These are phyloP conservation scores for Drosophila pseudotakahashii DNA, from an alignment of 2,888 invertebrate species.

Conservation along the genomic window DNA sequence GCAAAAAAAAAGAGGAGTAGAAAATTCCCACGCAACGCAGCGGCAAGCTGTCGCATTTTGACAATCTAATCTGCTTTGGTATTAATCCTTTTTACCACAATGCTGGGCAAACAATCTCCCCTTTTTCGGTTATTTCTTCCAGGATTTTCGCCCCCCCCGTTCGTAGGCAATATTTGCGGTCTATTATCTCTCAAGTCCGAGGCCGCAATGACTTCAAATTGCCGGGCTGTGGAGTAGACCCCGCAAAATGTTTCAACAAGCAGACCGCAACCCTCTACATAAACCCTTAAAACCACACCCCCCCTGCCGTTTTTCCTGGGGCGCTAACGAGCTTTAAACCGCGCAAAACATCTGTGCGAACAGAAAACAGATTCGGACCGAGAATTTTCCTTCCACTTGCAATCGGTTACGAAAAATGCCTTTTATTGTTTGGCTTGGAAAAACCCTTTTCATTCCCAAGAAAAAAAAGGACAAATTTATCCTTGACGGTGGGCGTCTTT, in stretches of 20 bases:
- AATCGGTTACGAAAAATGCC: conserved; percentile 32
- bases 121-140: background rate
- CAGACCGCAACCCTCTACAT: conserved; percentile 34
- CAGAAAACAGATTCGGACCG: conserved; percentile 43
- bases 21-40: conserved; percentile 18
- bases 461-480: conserved; percentile 35
- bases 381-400: conserved; percentile 12
- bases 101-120: conserved; percentile 26
- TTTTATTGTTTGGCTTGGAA: conserved; percentile 21
- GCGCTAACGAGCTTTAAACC: conserved; percentile 69
- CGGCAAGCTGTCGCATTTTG: conserved; percentile 68
- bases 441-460: conserved; percentile 33
- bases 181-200: conserved; percentile 68
- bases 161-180: conserved; percentile 62
- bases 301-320: background rate
- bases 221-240: conserved; percentile 26
- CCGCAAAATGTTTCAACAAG: conserved; percentile 55
- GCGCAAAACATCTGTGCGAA: conserved; percentile 69
- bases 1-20: conserved; percentile 19
- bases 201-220: conserved; percentile 59
- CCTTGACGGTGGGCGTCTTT: conserved; percentile 22
- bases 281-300: conserved; percentile 7
- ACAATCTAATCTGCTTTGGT: conserved; percentile 71
- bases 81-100: conserved; percentile 69
- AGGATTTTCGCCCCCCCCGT: background rate